These are phyloP conservation scores for Eupithecia insigniata DNA, from an alignment of 2,888 invertebrate genomes.

Conservation along the genomic window DNA sequence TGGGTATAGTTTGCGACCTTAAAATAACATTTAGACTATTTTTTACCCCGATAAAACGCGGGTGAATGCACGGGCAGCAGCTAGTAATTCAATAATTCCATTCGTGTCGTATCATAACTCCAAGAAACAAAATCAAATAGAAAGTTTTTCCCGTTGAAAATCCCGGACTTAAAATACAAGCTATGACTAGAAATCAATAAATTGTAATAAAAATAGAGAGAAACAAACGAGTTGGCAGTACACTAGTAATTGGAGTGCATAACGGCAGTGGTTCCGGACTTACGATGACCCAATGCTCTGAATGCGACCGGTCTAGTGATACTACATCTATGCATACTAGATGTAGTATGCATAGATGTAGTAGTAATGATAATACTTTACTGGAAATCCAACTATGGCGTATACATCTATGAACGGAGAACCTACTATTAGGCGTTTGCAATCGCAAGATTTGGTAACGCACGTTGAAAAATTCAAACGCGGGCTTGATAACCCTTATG, in stretches of 20 bases:
- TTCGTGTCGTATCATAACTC: no score
- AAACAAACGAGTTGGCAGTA: background rate
- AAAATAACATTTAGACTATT: no score
- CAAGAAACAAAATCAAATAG: background rate
- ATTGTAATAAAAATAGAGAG: slow-evolving; percentile 1
- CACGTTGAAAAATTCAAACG: no score
- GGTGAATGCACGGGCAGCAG: no score
- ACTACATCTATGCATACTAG: slow-evolving; percentile 8
- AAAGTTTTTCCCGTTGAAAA: background rate
- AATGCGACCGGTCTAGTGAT: slow-evolving; percentile 25
- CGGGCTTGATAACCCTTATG: no score
- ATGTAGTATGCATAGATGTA: no score
- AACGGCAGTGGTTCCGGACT: slow-evolving; percentile 30
- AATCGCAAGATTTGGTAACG: no score
- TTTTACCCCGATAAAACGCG: no score
- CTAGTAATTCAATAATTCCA: no score
- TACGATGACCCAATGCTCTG: slow-evolving; percentile 35
- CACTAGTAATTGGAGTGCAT: slow-evolving; percentile 16
- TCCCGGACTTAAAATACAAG: background rate
- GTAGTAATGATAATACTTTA: background rate
- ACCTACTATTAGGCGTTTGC: no score
- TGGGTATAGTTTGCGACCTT: no score
- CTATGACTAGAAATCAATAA: background rate
- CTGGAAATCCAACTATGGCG: background rate
- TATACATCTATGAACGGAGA: no score